A percentile compares a stretch with the other conserved stretches of the same genome.
Evolutionary conservation across 2,888 invertebrate species (phyloP).

Genomic region (Lordiphosa fenestrarum): DNA sequence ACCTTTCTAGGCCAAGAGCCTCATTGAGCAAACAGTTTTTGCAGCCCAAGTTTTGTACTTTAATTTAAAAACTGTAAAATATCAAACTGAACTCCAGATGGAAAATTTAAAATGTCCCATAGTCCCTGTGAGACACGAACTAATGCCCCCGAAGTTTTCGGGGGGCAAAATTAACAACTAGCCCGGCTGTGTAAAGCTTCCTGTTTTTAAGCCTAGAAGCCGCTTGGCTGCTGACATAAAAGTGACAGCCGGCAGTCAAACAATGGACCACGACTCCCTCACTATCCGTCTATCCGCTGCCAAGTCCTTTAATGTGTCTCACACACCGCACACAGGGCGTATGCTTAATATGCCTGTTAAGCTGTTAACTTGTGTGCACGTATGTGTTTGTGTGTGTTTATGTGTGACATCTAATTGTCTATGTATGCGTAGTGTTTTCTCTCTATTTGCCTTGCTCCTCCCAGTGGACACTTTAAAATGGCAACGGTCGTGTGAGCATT

Average conservation of each 20-base stretch:
- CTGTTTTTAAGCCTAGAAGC: slow-evolving; percentile 34
- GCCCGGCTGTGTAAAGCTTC: slow-evolving; percentile 52
- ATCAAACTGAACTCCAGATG: too few species aligned
- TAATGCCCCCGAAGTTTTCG: slow-evolving; percentile 41
- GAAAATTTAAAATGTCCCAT: not conserved
- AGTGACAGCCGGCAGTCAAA: slow-evolving; percentile 53
- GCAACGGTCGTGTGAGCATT: slow-evolving; percentile 54
- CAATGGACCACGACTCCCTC: slow-evolving; percentile 37
- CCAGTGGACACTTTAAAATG: slow-evolving; percentile 68
- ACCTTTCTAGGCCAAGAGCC: too few species aligned
- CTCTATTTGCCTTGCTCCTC: slow-evolving; percentile 43
- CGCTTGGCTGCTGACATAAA: slow-evolving; percentile 29
- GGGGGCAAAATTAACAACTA: slow-evolving; percentile 50
- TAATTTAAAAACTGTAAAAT: too few species aligned
- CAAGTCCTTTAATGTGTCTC: slow-evolving; percentile 25
- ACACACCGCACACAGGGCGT: slow-evolving; percentile 21
- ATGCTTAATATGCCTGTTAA: slow-evolving; percentile 39
- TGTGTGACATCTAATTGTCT: slow-evolving; percentile 57
- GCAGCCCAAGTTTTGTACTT: too few species aligned
- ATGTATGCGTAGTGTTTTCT: slow-evolving; percentile 24
- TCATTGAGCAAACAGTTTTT: too few species aligned
- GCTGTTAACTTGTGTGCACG: slow-evolving; percentile 42
- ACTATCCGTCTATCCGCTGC: not conserved
- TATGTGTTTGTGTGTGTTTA: slow-evolving; percentile 4
- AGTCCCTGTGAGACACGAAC: slow-evolving; percentile 11